phyloP scores from a whole-genome alignment of 2,797 vertebrate species.

The Lacerta bilineata region DNA sequence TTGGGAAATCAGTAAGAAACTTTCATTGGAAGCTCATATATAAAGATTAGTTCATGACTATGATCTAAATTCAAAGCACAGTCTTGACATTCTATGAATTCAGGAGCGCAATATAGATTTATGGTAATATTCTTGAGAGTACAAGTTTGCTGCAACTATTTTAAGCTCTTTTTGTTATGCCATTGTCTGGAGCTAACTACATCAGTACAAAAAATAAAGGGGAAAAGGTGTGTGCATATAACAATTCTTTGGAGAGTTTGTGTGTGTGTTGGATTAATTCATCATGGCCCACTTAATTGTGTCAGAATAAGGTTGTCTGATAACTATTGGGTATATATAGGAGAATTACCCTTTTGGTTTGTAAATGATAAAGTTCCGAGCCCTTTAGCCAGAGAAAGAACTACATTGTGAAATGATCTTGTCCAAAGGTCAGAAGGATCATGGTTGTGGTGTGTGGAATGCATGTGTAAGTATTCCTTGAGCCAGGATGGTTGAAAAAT shows the following conservation, averaged over 20 bases:
- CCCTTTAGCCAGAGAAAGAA: not conserved
- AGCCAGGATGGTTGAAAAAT: not conserved
- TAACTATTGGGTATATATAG: not conserved
- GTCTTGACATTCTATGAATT: not conserved
- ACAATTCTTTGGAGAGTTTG: not conserved
- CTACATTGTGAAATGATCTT: not conserved
- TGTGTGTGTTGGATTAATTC: not conserved
- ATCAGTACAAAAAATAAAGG: not conserved
- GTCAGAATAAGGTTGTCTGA: not conserved
- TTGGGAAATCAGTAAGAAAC: not conserved
- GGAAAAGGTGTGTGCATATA: not conserved
- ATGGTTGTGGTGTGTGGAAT: not conserved
- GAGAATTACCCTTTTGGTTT: not conserved
- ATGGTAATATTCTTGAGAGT: slow-evolving; percentile 12
- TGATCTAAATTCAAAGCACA: slow-evolving; percentile 21
- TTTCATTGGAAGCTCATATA: not conserved
- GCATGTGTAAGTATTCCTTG: no score
- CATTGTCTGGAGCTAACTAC: not conserved
- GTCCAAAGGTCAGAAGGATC: not conserved
- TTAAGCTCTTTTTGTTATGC: not conserved
- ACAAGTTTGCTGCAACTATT: not conserved
- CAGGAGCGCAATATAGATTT: not conserved
- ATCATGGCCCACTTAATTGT: not conserved
- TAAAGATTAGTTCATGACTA: not conserved
- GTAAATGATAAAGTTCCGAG: not conserved